Evolutionary conservation across 37 sponge, comb jelly and placozoan genomes (phyloP), one percentile per base, ranked within the genome.

Genomic region (Geodia barretti): DNA sequence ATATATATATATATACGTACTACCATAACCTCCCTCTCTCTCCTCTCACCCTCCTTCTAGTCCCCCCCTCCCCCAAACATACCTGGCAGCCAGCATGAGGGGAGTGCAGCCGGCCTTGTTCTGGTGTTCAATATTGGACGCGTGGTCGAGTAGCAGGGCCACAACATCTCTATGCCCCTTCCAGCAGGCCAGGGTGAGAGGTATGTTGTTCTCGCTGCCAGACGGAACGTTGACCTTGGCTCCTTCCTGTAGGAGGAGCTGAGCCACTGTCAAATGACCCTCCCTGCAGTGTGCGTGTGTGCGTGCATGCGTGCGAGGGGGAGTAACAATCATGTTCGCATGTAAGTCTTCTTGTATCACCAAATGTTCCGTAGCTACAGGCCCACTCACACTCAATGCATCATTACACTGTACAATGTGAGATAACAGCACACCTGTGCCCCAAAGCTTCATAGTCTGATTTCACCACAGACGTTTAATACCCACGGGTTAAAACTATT

Each of bases 51-150:
- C 39, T 23, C 72, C 14, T 36, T 19, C 72, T n/a, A 20, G 9
- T n/a, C 35, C 72, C 8, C 40, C 35, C 40, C 11, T 40, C 2
- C 8, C 21, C 14, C 73, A 72, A 73, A 71, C 71, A 20, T 31
- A 92, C 92, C 92, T 87, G 1, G 99, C 96, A 43, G 99, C 99
- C 72, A 98, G 76, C 99, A 98, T 98, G 41, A 98, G 93, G 0
- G 99, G 99, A 5, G 99, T 96, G 39, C 99, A 98, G 29, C 99
- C 99, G 36, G 94, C 96, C 71, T 98, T 98, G 90, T 93, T 98
- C 78, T 88, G 87, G 84, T 98, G 99, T 86, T 98, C 99, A 39
- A 98, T 93, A 80, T 95, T 88, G 7, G 92, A 90, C 24, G 79
- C 74, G 77, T 87, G 74, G 61, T 89, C 80, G 60, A 98, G 88